Conservation (phyloP, 1,140 invertebrate species). For the Drosophila azteca region DNA sequence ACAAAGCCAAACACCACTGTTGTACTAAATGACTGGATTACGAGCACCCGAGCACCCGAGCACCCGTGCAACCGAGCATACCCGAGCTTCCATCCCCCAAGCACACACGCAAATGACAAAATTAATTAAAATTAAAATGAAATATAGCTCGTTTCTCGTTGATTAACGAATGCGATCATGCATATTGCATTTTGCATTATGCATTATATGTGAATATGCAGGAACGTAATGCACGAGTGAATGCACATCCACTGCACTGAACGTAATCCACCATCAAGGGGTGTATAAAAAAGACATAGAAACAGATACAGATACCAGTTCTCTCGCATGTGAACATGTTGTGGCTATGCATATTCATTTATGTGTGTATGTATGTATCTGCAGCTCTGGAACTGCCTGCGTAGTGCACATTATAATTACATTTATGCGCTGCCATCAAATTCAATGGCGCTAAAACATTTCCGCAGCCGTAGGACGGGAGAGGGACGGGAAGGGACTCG, state of each 20-base stretch:
- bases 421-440: slow-evolving; percentile 69
- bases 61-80: not conserved
- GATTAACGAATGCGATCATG: slow-evolving; percentile 59
- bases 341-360: too few relatives aligned
- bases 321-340: too few relatives aligned
- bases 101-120: slow-evolving; percentile 45
- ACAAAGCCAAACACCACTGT: slow-evolving; percentile 5
- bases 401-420: slow-evolving; percentile 69
- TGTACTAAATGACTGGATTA: slow-evolving; percentile 27
- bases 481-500: too few relatives aligned
- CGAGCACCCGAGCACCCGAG: not conserved
- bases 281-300: not conserved
- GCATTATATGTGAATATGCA: slow-evolving; percentile 34
- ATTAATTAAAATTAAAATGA: slow-evolving; percentile 74
- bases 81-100: not conserved
- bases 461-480: slow-evolving; percentile 27
- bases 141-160: slow-evolving; percentile 35
- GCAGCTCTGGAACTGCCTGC: slow-evolving; percentile 15
- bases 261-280: slow-evolving; percentile 3
- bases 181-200: slow-evolving; percentile 62
- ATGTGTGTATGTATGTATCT: not conserved
- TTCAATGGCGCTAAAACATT: slow-evolving; percentile 68
- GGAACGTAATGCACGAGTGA: slow-evolving; percentile 13
- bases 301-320: too few relatives aligned
- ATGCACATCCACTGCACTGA: slow-evolving; percentile 2